A percentile compares a stretch with the other conserved stretches of the same genome.
Evolutionary conservation across 2,888 invertebrate species (phyloP).

Genomic region (Mechanitis mazaeus): DNA sequence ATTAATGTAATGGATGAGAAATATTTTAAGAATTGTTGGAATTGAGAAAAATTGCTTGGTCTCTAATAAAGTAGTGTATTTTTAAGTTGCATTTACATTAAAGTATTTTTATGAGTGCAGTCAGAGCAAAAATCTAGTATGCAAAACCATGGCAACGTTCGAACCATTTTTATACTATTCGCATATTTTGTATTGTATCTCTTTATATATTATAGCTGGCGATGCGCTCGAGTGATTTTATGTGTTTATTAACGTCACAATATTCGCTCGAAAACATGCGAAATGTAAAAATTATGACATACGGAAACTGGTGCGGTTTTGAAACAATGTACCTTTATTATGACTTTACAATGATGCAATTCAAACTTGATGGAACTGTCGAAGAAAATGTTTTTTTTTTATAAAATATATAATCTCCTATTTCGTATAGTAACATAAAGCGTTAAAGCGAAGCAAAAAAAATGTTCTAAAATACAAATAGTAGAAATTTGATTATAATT

Average conservation of each 20-base stretch:
- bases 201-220: conserved; percentile 50
- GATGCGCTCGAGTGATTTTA: conserved; percentile 39
- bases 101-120: background rate
- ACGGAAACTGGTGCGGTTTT: conserved; percentile 19
- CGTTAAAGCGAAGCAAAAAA: too few species aligned
- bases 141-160: background rate
- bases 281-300: conserved; percentile 26
- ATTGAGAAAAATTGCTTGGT: background rate
- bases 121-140: background rate
- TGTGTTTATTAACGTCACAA: conserved; percentile 36
- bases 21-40: background rate
- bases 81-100: background rate
- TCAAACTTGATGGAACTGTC: too few species aligned
- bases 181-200: conserved; percentile 33
- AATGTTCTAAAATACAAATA: too few species aligned
- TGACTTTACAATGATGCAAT: background rate
- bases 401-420: background rate
- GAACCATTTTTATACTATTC: conserved; percentile 1
- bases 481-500: too few species aligned
- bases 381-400: background rate
- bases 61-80: background rate
- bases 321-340: conserved; percentile 1
- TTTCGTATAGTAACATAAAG: too few species aligned
- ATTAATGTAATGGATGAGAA: conserved; percentile 12
- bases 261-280: conserved; percentile 35